Percentiles rank a stretch among this genome's conserved stretches.
phyloP scores from a whole-genome alignment of 2,113 vertebrate genomes.

The Sorex araneus region DNA sequence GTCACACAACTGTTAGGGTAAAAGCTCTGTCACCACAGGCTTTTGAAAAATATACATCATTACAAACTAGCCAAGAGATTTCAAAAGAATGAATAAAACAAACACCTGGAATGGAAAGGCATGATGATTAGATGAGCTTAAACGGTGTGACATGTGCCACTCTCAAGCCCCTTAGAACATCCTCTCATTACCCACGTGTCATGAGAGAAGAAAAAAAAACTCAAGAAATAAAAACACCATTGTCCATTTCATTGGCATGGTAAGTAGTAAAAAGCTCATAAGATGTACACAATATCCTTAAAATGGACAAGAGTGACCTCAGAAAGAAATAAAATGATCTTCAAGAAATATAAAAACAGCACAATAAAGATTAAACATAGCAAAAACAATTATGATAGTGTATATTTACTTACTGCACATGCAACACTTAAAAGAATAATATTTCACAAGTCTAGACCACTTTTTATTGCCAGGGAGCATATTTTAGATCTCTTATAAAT shows the following conservation, averaged over 20 bases:
- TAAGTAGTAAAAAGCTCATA: background rate
- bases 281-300: background rate
- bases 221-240: background rate
- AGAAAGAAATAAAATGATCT: background rate
- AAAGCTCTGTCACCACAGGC: background rate
- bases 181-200: too few species aligned
- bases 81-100: constrained; percentile 5
- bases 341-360: background rate
- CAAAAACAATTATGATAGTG: too few species aligned
- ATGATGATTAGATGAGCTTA: too few species aligned
- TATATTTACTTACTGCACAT: background rate
- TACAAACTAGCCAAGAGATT: background rate
- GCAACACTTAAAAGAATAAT: background rate
- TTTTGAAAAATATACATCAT: background rate
- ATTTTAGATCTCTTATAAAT: constrained; percentile 27
- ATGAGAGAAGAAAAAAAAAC: background rate
- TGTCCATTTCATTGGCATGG: background rate
- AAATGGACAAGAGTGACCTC: background rate
- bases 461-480: constrained; percentile 13
- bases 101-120: background rate
- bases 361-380: too few species aligned
- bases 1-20: background rate
- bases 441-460: background rate
- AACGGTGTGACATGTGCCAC: too few species aligned
- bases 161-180: too few species aligned